These are phyloP conservation scores for Lepidotrigona ventralis DNA, from an alignment of 1,140 invertebrate species.

Conservation along the genomic window DNA sequence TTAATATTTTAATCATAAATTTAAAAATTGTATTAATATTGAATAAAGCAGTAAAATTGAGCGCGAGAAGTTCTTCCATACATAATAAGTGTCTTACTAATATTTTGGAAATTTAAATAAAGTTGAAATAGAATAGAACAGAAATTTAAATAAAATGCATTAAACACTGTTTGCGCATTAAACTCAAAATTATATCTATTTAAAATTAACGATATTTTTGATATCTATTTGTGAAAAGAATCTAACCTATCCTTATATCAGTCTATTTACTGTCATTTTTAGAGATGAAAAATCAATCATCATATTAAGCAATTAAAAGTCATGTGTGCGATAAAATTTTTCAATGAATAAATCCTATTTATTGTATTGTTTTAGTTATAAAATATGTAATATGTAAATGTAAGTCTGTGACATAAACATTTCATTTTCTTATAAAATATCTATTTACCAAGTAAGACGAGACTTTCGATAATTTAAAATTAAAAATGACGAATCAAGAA, in stretches of 20 bases:
- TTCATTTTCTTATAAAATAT: not conserved
- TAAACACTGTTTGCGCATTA: not conserved
- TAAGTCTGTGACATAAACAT: not conserved
- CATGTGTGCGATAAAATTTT: not conserved
- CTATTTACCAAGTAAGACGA: not conserved
- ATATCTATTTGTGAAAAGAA: not conserved
- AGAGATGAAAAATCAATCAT: not conserved
- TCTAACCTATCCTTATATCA: not conserved
- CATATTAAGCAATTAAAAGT: not conserved
- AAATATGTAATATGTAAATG: not conserved
- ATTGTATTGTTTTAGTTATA: not conserved
- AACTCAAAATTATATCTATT: not conserved
- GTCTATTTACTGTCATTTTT: not conserved
- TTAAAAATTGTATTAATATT: not conserved
- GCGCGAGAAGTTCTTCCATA: not conserved
- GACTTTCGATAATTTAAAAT: not conserved
- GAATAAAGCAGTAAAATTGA: not conserved
- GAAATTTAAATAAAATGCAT: not conserved
- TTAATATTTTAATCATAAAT: not conserved
- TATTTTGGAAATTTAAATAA: not conserved
- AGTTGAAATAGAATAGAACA: not conserved
- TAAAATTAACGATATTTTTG: not conserved
- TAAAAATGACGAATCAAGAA: slow-evolving; percentile 46
- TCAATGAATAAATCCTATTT: not conserved
- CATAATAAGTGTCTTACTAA: not conserved